Conservation (phyloP, 1,140 invertebrate genomes). For the Ips nitidus region DNA sequence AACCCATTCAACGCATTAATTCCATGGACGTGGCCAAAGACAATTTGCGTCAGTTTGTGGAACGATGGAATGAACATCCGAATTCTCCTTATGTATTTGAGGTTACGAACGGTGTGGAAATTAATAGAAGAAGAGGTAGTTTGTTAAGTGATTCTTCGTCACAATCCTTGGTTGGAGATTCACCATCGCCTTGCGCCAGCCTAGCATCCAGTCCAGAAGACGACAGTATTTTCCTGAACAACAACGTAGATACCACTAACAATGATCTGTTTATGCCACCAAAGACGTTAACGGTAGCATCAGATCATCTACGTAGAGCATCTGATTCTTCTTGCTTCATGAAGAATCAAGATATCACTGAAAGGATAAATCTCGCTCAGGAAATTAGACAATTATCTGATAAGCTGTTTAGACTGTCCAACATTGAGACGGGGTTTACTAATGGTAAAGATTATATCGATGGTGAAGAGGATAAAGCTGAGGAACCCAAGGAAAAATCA, state of each 20-base stretch:
- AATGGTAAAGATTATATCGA: background rate
- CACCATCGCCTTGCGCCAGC: slow-evolving; percentile 74
- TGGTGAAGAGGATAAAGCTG: slow-evolving; percentile 1
- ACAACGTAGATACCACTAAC: slow-evolving; percentile 24
- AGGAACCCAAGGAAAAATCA: background rate
- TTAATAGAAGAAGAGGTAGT: slow-evolving; percentile 27
- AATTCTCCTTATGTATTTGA: slow-evolving; percentile 81
- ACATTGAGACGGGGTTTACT: slow-evolving; percentile 63
- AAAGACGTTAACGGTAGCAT: slow-evolving; percentile 10
- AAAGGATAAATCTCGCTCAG: slow-evolving; percentile 69
- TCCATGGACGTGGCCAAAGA: slow-evolving; percentile 82
- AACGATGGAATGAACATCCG: slow-evolving; percentile 82
- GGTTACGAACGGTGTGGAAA: slow-evolving; percentile 53
- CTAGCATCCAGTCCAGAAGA: slow-evolving; percentile 60
- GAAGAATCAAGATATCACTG: slow-evolving; percentile 59
- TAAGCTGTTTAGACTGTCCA: slow-evolving; percentile 70
- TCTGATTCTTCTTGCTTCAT: slow-evolving; percentile 71
- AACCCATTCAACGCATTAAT: slow-evolving; percentile 44
- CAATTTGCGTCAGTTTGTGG: slow-evolving; percentile 81
- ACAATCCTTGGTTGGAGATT: slow-evolving; percentile 62
- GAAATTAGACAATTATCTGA: slow-evolving; percentile 79
- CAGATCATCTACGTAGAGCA: slow-evolving; percentile 61
- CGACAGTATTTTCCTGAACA: slow-evolving; percentile 38
- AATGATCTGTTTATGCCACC: slow-evolving; percentile 23
- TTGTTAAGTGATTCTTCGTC: slow-evolving; percentile 51